These are phyloP conservation scores for Bryconaethiops microstoma DNA, from an alignment of 2,797 vertebrate species.

Conservation along the genomic window DNA sequence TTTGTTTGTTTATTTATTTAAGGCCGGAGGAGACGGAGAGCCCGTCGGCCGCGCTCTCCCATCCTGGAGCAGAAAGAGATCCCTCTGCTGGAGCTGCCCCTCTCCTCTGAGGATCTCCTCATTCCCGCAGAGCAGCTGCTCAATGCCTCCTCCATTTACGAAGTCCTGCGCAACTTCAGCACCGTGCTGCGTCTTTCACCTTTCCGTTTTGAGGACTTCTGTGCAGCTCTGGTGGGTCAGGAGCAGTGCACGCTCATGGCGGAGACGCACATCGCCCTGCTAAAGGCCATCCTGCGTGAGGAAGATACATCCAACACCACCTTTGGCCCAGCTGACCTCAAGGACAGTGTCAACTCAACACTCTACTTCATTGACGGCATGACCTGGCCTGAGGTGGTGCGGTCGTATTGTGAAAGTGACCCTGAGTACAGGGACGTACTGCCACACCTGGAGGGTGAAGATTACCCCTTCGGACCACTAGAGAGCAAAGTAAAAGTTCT, in stretches of 20 bases:
- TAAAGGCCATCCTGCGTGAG: conserved; percentile 95
- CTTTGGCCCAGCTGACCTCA: conserved; percentile 96
- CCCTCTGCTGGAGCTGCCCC: conserved; percentile 88
- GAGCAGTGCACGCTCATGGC: conserved; percentile 98
- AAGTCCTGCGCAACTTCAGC: conserved; percentile 96
- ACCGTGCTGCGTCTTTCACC: conserved; percentile 94
- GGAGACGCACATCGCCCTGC: conserved; percentile 91
- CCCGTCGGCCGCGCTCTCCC: conserved; percentile 89
- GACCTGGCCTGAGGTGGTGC: conserved; percentile 97
- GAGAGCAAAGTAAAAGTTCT: conserved; percentile 95
- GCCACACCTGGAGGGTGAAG: conserved; percentile 88
- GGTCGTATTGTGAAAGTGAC: conserved; percentile 98
- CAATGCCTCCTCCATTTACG: conserved; percentile 91
- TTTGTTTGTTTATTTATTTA: not conserved
- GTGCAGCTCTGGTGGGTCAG: conserved; percentile 91
- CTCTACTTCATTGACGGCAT: conserved; percentile 98
- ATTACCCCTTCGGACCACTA: conserved; percentile 93
- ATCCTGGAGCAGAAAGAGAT: conserved; percentile 95
- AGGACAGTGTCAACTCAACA: conserved; percentile 97
- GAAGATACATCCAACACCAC: conserved; percentile 98
- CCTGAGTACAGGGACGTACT: conserved; percentile 92
- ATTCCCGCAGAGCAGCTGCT: conserved; percentile 92
- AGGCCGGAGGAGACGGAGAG: conserved; percentile 88
- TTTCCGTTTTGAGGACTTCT: conserved; percentile 99
- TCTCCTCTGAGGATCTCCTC: conserved; percentile 94